Evolutionary conservation across 2,888 invertebrate species (phyloP).

Genomic region (Gymnosoma rotundatum): DNA sequence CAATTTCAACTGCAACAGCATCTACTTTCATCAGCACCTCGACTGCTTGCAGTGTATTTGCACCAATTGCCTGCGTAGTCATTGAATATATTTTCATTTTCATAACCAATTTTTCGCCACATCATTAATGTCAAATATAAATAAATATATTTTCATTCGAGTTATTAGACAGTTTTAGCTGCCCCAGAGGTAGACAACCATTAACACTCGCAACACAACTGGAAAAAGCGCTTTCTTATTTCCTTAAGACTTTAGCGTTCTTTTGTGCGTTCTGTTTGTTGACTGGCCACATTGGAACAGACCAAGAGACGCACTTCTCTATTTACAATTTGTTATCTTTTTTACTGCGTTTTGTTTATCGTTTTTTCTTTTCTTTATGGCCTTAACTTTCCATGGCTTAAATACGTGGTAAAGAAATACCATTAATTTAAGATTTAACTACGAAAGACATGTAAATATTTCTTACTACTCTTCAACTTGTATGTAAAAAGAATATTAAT

Average conservation of each 20-base stretch:
- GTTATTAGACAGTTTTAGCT: slow-evolving; percentile 21
- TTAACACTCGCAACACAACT: background rate
- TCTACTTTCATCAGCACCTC: background rate
- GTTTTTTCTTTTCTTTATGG: slow-evolving; percentile 16
- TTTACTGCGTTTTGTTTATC: slow-evolving; percentile 6
- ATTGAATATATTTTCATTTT: slow-evolving; percentile 42
- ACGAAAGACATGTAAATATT: slow-evolving; percentile 42
- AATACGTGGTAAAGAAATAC: slow-evolving; percentile 16
- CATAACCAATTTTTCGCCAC: slow-evolving; percentile 61
- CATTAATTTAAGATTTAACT: slow-evolving; percentile 52
- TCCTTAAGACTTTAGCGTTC: background rate
- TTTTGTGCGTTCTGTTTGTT: slow-evolving; percentile 8
- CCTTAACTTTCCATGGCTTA: slow-evolving; percentile 1
- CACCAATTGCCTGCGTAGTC: background rate
- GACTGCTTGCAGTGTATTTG: background rate
- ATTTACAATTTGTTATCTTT: slow-evolving; percentile 10
- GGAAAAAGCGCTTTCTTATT: background rate
- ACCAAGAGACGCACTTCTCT: slow-evolving; percentile 50
- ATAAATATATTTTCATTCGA: slow-evolving; percentile 58
- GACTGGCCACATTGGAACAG: slow-evolving; percentile 3
- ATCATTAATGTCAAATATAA: slow-evolving; percentile 71
- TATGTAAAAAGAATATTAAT: slow-evolving; percentile 51
- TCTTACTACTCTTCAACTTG: slow-evolving; percentile 5
- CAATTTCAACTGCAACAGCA: slow-evolving; percentile 30
- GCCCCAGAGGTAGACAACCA: background rate